These are phyloP conservation scores for Alexandromys fortis DNA, from an alignment of 2,113 vertebrate species.

Conservation along the genomic window DNA sequence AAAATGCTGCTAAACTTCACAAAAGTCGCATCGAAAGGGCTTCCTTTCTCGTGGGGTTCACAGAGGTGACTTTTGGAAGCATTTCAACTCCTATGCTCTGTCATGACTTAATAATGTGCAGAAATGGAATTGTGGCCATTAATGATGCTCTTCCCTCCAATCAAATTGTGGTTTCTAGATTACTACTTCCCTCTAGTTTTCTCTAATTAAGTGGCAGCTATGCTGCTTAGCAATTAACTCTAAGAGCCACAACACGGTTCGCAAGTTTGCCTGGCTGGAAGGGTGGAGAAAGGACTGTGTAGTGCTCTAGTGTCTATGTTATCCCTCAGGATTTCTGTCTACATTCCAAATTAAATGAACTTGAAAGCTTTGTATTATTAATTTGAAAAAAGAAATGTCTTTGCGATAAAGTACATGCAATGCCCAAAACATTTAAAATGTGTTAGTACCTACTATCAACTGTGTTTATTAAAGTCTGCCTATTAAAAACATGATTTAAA, in stretches of 20 bases:
- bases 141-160: constrained; percentile 47
- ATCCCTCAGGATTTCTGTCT: constrained; percentile 38
- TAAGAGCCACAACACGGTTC: constrained; percentile 56
- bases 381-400: constrained; percentile 43
- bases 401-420: constrained; percentile 21
- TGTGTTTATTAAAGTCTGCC: constrained; percentile 1
- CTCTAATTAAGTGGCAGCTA: constrained; percentile 58
- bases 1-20: constrained; percentile 52
- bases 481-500: not conserved
- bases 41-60: constrained; percentile 51
- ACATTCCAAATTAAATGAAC: constrained; percentile 59
- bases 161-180: constrained; percentile 62
- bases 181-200: constrained; percentile 54
- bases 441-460: constrained; percentile 12
- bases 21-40: not conserved
- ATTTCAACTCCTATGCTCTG: constrained; percentile 33
- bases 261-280: constrained; percentile 45
- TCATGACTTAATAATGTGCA: constrained; percentile 5
- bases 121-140: constrained; percentile 37
- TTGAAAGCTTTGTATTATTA: constrained; percentile 67
- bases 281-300: constrained; percentile 2
- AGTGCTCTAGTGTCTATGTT: not conserved
- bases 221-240: constrained; percentile 47
- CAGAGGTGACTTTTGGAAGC: constrained; percentile 31
- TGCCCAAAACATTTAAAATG: constrained; percentile 52